These are phyloP conservation scores for Myripristis murdjan DNA, from an alignment of 2,797 vertebrate genomes.

Conservation along the genomic window DNA sequence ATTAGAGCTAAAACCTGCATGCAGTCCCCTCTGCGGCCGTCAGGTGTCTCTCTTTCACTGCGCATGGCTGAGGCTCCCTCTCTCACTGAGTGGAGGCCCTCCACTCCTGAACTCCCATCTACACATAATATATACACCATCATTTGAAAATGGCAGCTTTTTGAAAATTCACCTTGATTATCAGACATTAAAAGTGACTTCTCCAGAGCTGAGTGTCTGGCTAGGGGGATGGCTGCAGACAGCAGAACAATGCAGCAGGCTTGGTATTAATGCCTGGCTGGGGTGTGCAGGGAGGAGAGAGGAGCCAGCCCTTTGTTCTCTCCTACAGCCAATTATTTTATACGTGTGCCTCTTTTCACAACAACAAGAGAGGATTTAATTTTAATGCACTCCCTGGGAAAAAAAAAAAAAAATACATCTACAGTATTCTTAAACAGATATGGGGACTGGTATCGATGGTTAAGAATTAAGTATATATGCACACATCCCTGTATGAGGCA, in stretches of 20 bases:
- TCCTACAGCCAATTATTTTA: slow-evolving; percentile 93
- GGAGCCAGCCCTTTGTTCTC: slow-evolving; percentile 93
- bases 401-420: slow-evolving; percentile 66
- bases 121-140: slow-evolving; percentile 92
- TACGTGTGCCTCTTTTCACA: slow-evolving; percentile 90
- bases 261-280: slow-evolving; percentile 89
- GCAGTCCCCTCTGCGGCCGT: slow-evolving; percentile 74
- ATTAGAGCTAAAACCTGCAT: slow-evolving; percentile 29
- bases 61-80: slow-evolving; percentile 69
- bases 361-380: slow-evolving; percentile 91
- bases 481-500: slow-evolving; percentile 72
- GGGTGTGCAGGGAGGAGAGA: slow-evolving; percentile 85
- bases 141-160: slow-evolving; percentile 97
- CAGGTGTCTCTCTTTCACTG: slow-evolving; percentile 94
- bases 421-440: slow-evolving; percentile 81
- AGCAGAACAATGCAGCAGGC: slow-evolving; percentile 93
- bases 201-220: slow-evolving; percentile 94
- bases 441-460: slow-evolving; percentile 65
- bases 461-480: slow-evolving; percentile 77
- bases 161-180: slow-evolving; percentile 98
- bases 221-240: slow-evolving; percentile 94
- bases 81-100: slow-evolving; percentile 71
- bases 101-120: slow-evolving; percentile 82
- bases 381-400: slow-evolving; percentile 88
- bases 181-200: slow-evolving; percentile 96